Evolutionary conservation across 2,113 vertebrate species (phyloP).

Genomic region (Meleagris gallopavo): DNA sequence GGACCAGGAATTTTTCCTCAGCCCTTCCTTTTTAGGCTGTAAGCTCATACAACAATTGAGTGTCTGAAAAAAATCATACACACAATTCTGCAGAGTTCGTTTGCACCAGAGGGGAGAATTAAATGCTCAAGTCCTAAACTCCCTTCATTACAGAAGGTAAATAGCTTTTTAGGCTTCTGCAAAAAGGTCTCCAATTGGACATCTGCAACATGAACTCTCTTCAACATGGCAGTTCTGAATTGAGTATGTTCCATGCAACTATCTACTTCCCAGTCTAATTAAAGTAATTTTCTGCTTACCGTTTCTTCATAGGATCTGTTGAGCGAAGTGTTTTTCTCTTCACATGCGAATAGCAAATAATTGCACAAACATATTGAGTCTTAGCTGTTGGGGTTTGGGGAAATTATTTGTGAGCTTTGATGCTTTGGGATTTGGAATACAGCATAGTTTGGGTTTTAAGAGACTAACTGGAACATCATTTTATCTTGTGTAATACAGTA

Average conservation of each 20-base stretch:
- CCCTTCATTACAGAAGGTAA: constrained; percentile 1
- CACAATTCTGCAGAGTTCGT: not conserved
- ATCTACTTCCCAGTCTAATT: not conserved
- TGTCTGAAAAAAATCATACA: not conserved
- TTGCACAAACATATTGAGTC: constrained; percentile 23
- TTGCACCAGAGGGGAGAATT: constrained; percentile 5
- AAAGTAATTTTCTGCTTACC: not conserved
- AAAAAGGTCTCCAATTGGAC: not conserved
- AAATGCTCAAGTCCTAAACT: not conserved
- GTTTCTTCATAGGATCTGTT: constrained; percentile 8
- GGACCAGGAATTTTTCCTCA: constrained; percentile 26
- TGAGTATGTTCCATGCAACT: not conserved
- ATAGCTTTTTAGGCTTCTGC: not conserved
- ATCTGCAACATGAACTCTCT: not conserved
- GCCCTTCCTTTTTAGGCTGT: not conserved
- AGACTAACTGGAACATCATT: not conserved
- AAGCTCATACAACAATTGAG: not conserved
- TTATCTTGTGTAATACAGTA: not conserved
- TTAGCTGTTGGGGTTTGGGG: not conserved
- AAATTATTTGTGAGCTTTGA: not conserved
- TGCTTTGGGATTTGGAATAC: not conserved
- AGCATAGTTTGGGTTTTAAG: not conserved
- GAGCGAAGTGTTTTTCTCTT: not conserved
- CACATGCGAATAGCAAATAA: not conserved
- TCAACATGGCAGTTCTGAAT: not conserved